Conservation (phyloP, 2,888 invertebrate species). For the Acleris literana region DNA sequence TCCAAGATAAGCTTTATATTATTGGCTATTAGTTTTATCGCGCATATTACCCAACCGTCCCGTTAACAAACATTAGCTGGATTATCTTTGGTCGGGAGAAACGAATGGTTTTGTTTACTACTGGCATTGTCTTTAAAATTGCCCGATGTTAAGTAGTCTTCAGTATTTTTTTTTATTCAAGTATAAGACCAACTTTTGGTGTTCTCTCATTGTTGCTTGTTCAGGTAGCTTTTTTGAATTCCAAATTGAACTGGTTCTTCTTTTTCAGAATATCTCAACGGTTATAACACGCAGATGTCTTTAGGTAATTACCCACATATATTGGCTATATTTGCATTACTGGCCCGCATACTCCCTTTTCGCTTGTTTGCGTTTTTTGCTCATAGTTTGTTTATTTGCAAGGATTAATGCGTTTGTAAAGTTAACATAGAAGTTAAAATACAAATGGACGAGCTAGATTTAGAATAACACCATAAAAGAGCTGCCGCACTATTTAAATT, state of each 20-base stretch:
- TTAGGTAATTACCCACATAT: constrained; percentile 24
- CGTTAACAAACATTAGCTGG: too few relatives aligned
- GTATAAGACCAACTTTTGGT: too few relatives aligned
- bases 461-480: neutral
- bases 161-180: too few relatives aligned
- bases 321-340: constrained; percentile 4
- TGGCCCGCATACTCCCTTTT: neutral
- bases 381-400: neutral
- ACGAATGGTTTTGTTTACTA: too few relatives aligned
- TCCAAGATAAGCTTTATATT: too few relatives aligned
- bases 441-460: neutral
- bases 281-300: constrained; percentile 24
- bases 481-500: neutral
- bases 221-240: neutral
- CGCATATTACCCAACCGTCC: too few relatives aligned
- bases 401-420: neutral
- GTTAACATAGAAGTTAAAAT: neutral
- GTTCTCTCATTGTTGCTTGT: neutral
- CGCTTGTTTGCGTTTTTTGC: constrained; percentile 4
- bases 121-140: too few relatives aligned
- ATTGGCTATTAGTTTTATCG: too few relatives aligned
- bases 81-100: too few relatives aligned
- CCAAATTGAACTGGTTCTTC: constrained; percentile 13
- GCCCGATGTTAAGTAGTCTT: too few relatives aligned
- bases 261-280: constrained; percentile 32